Conservation (phyloP, 1,140 invertebrate genomes). For the Meloidogyne hapla region DNA sequence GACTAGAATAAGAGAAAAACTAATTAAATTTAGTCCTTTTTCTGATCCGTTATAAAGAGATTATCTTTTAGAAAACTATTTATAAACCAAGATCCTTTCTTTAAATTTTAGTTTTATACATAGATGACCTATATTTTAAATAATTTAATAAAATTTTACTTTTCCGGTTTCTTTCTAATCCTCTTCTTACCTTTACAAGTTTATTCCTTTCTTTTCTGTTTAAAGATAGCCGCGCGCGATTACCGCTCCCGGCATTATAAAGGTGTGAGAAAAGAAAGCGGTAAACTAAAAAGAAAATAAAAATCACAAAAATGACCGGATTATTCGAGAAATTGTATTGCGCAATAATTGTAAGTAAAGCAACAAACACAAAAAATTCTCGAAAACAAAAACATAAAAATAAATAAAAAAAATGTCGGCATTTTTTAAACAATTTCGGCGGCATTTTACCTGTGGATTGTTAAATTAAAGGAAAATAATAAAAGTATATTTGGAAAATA, state of each 20-base stretch:
- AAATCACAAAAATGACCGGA: neutral
- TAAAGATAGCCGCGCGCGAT: neutral
- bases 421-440: neutral
- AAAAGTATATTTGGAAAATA: too few relatives aligned
- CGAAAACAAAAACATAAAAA: neutral
- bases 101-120: too few relatives aligned
- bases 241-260: neutral
- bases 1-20: too few relatives aligned
- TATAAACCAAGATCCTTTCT: too few relatives aligned
- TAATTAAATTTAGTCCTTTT: too few relatives aligned
- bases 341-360: conserved; percentile 6
- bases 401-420: neutral
- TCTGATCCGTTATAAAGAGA: too few relatives aligned
- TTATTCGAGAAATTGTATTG: neutral
- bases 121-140: neutral
- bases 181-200: neutral
- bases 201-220: neutral
- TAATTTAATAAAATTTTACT: neutral
- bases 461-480: neutral
- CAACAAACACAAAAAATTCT: neutral
- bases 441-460: neutral
- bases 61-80: too few relatives aligned
- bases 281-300: neutral
- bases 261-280: neutral
- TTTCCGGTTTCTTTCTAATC: neutral